Base-by-base conservation (phyloP, 2,797 vertebrate genomes). In the Eremophila alpestris region DNA sequence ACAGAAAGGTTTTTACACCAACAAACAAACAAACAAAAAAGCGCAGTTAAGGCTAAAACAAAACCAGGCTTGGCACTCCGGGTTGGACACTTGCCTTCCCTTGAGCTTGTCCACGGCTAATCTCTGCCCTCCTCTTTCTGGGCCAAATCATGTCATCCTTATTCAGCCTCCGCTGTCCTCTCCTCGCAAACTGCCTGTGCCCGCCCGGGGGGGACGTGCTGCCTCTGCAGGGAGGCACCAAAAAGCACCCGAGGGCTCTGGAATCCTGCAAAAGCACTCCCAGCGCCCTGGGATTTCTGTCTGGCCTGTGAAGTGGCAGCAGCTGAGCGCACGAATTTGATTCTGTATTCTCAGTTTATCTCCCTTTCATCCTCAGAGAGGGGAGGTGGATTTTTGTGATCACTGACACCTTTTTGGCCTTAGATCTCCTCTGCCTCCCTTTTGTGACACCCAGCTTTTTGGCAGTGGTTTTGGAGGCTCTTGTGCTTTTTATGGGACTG, bases 1-100 rank as follows among this genome's bases (percentile, higher is more conserved):
- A 97, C 97, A 97, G 96, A 97, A 98, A 97, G 92, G 95, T 95
- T 97, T 97, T 98, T 94, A 94, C 95, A 97, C 96, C 97, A 96
- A 97, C 97, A 97, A 98, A 98, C 91, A 97, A 97, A 97, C 97
- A 98, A 97, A 98, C 97, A 98, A 98, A 98, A 94, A 97, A 96
- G 96, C 97, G 93, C 97, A 97, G 97, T 97, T 97, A 97, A 96
- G 94, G 95, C 97, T 90, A 76, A 95, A 96, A 98, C 97, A 97
- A 97, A 98, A 95, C 95, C 90, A 81, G 89, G 73, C 95, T 97
- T 97, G 97, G 97, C 97, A 97, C 97, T 96, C 87, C 8, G 94
- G 96, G 93, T 95, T 95, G 97, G 97, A 97, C 95, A 95, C 87
- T 93, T 97, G 96, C 90, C 96, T 97, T 96, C 96, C 96, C 58